These are phyloP conservation scores for Aphidius colemani DNA, from an alignment of 2,888 invertebrate genomes.

Conservation along the genomic window DNA sequence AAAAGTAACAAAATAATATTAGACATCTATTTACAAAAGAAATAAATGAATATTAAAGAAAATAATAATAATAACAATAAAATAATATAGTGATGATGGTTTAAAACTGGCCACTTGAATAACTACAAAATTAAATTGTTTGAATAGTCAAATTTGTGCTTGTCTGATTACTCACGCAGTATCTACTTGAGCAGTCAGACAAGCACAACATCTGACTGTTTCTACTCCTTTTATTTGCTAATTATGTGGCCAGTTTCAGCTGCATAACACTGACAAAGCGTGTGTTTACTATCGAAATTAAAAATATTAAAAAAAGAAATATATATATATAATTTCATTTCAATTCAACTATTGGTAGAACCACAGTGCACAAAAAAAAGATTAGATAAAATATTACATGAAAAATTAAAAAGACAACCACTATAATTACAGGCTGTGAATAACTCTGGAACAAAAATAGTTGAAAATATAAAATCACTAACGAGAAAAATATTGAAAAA, in stretches of 20 bases:
- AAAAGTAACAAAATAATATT: conserved; percentile 38
- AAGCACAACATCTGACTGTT: no score
- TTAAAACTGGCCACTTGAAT: background rate
- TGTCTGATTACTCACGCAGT: no score
- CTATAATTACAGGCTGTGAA: conserved; percentile 52
- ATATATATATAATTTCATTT: background rate
- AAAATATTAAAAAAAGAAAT: no score
- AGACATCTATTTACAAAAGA: conserved; percentile 45
- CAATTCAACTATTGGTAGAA: conserved; percentile 1
- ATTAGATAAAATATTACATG: background rate
- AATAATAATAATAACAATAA: conserved; percentile 34
- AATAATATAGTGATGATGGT: conserved; percentile 25
- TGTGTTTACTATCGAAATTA: no score
- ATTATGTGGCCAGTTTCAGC: no score
- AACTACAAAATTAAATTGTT: conserved; percentile 4
- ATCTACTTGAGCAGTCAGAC: no score
- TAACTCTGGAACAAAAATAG: conserved; percentile 41
- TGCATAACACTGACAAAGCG: no score
- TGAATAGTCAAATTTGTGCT: no score
- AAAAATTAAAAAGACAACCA: conserved; percentile 30
- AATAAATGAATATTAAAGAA: conserved; percentile 24
- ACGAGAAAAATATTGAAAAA: conserved; percentile 24
- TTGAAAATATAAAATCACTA: conserved; percentile 21
- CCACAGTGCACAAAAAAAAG: background rate
- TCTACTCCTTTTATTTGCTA: no score